These are phyloP conservation scores for Hyperoplus lanceolatus DNA, from an alignment of 2,797 vertebrate species.

Conservation along the genomic window DNA sequence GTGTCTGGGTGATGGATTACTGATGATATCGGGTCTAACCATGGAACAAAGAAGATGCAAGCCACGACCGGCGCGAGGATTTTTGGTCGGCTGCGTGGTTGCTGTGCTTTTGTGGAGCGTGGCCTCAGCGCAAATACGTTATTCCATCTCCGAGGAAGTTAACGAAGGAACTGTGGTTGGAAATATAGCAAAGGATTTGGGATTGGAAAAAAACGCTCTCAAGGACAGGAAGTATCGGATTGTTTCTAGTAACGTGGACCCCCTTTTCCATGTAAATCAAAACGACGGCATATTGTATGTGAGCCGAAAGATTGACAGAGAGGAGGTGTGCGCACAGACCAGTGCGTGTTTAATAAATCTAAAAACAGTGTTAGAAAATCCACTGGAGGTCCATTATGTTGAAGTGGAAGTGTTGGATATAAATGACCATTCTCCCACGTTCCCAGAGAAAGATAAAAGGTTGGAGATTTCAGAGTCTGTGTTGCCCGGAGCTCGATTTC, in stretches of 20 bases:
- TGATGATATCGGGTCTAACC: background rate
- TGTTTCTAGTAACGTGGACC: background rate
- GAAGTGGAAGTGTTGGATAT: slow-evolving; percentile 75
- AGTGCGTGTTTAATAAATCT: background rate
- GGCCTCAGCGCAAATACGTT: slow-evolving; percentile 77
- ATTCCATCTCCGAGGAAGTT: slow-evolving; percentile 84
- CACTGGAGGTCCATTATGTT: background rate
- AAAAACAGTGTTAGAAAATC: background rate
- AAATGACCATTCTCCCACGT: slow-evolving; percentile 83
- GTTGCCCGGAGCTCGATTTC: background rate
- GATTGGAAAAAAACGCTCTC: slow-evolving; percentile 79
- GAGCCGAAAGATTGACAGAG: background rate
- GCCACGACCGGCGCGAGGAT: background rate
- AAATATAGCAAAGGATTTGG: slow-evolving; percentile 86
- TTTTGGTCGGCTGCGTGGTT: slow-evolving; percentile 15
- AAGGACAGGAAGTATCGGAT: slow-evolving; percentile 24
- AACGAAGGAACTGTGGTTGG: slow-evolving; percentile 83
- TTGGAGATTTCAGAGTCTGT: background rate
- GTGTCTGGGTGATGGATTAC: background rate
- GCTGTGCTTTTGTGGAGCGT: slow-evolving; percentile 47
- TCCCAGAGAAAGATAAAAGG: slow-evolving; percentile 56
- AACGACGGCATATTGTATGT: background rate
- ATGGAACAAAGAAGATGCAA: slow-evolving; percentile 66
- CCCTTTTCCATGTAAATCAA: background rate
- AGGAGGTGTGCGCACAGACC: background rate